Evolutionary conservation across 1,140 invertebrate genomes (phyloP).

Genomic region (Hyles vespertilio): DNA sequence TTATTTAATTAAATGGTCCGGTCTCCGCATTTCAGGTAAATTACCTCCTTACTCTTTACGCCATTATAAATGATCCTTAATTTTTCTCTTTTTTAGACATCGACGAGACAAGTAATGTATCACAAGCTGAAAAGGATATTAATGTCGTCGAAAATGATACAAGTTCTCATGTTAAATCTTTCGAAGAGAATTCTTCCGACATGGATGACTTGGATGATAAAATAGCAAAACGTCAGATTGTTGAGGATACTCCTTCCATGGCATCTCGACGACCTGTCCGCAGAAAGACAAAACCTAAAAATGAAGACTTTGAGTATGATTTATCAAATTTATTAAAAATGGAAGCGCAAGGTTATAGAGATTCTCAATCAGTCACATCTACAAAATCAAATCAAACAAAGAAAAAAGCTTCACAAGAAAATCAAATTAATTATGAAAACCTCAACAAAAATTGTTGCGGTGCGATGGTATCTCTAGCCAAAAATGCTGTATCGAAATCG

Average conservation of each 20-base stretch:
- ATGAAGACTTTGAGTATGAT: slow-evolving; percentile 83
- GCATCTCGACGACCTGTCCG: slow-evolving; percentile 75
- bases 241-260: slow-evolving; percentile 28
- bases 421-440: slow-evolving; percentile 40
- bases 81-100: slow-evolving; percentile 37
- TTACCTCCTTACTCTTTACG: background rate
- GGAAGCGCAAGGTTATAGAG: slow-evolving; percentile 66
- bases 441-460: slow-evolving; percentile 56
- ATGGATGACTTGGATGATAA: slow-evolving; percentile 60
- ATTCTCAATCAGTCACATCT: slow-evolving; percentile 36
- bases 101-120: slow-evolving; percentile 18
- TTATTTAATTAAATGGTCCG: too few relatives aligned
- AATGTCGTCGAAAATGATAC: slow-evolving; percentile 31
- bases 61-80: slow-evolving; percentile 1
- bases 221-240: slow-evolving; percentile 29
- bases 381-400: slow-evolving; percentile 42
- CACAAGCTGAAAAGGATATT: slow-evolving; percentile 20
- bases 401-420: slow-evolving; percentile 46
- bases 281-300: slow-evolving; percentile 79
- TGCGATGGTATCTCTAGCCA: slow-evolving; percentile 46
- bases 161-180: slow-evolving; percentile 39
- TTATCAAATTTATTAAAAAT: slow-evolving; percentile 76
- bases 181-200: slow-evolving; percentile 71
- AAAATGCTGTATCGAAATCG: slow-evolving; percentile 47
- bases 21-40: too few relatives aligned